Base-by-base conservation (phyloP, 2,113 vertebrate genomes). In the Hydropotes inermis region DNA sequence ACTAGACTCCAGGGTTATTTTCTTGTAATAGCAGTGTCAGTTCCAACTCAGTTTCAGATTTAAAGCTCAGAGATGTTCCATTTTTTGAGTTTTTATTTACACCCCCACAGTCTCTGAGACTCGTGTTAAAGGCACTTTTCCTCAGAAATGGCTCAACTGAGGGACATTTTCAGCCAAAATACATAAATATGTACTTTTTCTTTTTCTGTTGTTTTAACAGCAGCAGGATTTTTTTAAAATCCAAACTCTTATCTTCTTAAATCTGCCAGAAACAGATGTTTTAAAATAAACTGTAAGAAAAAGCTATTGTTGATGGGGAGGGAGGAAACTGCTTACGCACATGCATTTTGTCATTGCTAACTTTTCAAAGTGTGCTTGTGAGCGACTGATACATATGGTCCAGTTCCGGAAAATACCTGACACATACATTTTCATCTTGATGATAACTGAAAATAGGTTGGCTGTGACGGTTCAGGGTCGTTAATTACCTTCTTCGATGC, bases 201-300 rank as follows among this genome's bases (percentile, higher is more conserved):
- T 85, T 94, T 19, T 88, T 19, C 97, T 95, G 39, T n/a, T 79
- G 25, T 89, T 85, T 52, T 84, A 95, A 79, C 25, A 87, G 45
- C 6, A 70, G 28, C 3, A 91, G 6, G 30, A 64, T 78, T 54
- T 89, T 89, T 79, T 97, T 90, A 84, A 79, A 91, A 58, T 21
- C 8, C 1, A 87, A n/a, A 61, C 30, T 92, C 13, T 19, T 93
- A 1, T 61, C 60, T 97, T 90, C 39, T 83, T 93, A 97, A 96
- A 90, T 27, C 9, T 95, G 11, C 17, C 15, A 96, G 39, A 98
- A 95, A 13, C 84, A 98, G 55, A 57, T 97, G 4, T 93, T 97
- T 97, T 87, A 33, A 97, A 98, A 94, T 33, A 98, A 74, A 78
- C 60, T 3, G 30, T 97, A 87, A 96, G 54, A 60, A 98, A 96